These are phyloP conservation scores for Anisognathus igniventris DNA, from an alignment of 2,797 vertebrate genomes.

Conservation along the genomic window DNA sequence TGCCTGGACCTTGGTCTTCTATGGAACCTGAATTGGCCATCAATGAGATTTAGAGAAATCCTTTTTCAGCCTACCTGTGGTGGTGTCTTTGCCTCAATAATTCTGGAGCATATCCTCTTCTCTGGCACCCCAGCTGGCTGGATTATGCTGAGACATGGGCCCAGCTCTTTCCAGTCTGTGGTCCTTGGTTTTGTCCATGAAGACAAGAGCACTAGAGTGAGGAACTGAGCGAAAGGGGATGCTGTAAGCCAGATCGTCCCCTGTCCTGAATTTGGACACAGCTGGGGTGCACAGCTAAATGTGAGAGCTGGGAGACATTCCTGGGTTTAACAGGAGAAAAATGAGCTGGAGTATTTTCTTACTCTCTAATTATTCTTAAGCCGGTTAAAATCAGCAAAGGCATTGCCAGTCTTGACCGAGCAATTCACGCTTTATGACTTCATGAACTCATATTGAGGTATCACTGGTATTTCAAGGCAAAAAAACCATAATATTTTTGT, in stretches of 20 bases:
- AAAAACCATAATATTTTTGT: background rate
- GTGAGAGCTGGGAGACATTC: background rate
- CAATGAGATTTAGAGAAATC: background rate
- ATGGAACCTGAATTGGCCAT: background rate
- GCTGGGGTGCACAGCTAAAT: background rate
- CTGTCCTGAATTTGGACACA: background rate
- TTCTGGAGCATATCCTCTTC: background rate
- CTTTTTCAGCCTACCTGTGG: background rate
- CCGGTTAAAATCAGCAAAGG: background rate
- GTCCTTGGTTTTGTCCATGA: background rate
- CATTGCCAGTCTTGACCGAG: background rate
- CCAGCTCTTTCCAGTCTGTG: background rate
- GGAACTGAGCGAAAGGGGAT: background rate
- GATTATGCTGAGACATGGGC: background rate
- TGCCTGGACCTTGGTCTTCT: background rate
- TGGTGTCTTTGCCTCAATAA: background rate
- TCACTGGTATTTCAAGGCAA: background rate
- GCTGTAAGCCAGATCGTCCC: background rate
- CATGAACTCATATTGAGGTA: background rate
- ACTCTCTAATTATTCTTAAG: background rate
- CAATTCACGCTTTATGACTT: background rate
- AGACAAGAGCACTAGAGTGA: background rate
- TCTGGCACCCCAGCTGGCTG: accelerated
- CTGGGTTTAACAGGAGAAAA: background rate
- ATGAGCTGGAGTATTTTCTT: background rate